Conservation (phyloP, 2,113 vertebrate genomes). For the Ictalurus furcatus region DNA sequence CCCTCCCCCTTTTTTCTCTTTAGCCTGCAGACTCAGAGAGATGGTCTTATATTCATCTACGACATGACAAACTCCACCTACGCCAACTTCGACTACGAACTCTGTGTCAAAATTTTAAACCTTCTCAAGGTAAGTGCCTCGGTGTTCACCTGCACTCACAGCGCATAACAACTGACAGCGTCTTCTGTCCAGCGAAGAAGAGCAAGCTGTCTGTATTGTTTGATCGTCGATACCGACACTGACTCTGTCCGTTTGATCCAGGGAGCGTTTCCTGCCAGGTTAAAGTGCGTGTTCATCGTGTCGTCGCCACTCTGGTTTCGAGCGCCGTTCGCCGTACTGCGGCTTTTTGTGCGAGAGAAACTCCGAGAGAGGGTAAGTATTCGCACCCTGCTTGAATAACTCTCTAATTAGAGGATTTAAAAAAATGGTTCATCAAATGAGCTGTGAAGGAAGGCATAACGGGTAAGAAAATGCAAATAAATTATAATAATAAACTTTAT, state of each 20-base stretch:
- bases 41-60: conserved; percentile 81
- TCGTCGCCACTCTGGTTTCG: conserved; percentile 80
- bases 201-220: background rate
- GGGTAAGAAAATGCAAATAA: background rate
- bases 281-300: conserved; percentile 80
- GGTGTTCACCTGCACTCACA: background rate
- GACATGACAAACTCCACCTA: conserved; percentile 81
- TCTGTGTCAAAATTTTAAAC: conserved; percentile 80
- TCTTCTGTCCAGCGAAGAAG: background rate
- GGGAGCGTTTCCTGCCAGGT: conserved; percentile 78
- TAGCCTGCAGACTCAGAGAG: conserved; percentile 77
- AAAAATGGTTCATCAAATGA: background rate
- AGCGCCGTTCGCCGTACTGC: conserved; percentile 76
- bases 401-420: too few relatives aligned
- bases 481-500: background rate
- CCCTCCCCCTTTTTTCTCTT: conserved; percentile 17
- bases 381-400: background rate
- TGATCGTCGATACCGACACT: background rate
- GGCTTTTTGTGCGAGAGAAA: conserved; percentile 79
- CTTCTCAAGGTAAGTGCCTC: conserved; percentile 73
- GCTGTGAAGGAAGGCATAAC: background rate
- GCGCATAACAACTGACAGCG: background rate
- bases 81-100: conserved; percentile 80
- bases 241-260: conserved; percentile 49
- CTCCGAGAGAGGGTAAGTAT: conserved; percentile 74